These are phyloP conservation scores for Luperina nickerlii DNA, from an alignment of 2,888 invertebrate species.

Conservation along the genomic window DNA sequence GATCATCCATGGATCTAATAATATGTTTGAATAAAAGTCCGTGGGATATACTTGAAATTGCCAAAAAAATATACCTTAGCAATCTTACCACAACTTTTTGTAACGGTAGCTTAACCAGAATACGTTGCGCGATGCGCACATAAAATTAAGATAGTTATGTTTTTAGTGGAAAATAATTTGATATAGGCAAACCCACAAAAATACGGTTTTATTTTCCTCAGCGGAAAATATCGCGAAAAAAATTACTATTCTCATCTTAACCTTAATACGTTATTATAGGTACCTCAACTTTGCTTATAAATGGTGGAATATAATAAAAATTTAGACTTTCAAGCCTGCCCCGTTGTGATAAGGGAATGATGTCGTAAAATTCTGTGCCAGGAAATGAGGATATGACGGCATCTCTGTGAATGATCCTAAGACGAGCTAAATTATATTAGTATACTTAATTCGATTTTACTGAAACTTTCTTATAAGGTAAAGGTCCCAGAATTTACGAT, in stretches of 20 bases:
- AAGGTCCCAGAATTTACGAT: conserved; percentile 40
- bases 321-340: conserved; percentile 71
- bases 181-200: not conserved
- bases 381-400: conserved; percentile 71
- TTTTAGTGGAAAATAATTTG: not conserved
- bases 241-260: conserved; percentile 33
- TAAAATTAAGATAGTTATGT: not conserved
- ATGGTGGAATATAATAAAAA: conserved; percentile 68
- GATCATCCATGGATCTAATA: too few relatives aligned
- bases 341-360: conserved; percentile 75
- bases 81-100: not conserved
- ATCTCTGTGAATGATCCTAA: conserved; percentile 61
- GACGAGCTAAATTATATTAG: conserved; percentile 62
- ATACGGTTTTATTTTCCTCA: not conserved
- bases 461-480: conserved; percentile 39
- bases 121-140: not conserved
- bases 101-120: too few relatives aligned
- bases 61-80: not conserved
- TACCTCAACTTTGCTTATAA: conserved; percentile 57
- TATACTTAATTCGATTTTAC: conserved; percentile 54
- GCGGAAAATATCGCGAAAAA: conserved; percentile 25
- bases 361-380: conserved; percentile 74
- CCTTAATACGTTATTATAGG: conserved; percentile 39
- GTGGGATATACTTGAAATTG: not conserved
- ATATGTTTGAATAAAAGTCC: too few relatives aligned